Conservation (phyloP, 2,113 vertebrate species). For the Beaufortia kweichowensis region DNA sequence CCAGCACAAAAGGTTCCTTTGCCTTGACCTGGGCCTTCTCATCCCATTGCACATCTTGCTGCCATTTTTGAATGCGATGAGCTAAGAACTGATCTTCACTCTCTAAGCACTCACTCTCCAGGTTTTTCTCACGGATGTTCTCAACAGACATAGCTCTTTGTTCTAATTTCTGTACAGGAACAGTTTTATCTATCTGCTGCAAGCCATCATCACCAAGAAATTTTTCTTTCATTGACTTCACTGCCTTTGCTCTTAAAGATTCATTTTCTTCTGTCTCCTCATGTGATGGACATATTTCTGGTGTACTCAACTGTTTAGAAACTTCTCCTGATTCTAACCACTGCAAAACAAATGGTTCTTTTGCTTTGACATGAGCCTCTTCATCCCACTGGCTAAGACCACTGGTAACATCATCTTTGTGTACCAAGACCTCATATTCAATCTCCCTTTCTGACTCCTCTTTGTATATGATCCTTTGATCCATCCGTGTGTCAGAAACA, state of each 20-base stretch:
- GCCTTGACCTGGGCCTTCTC: constrained; percentile 39
- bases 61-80: constrained; percentile 69
- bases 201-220: constrained; percentile 54
- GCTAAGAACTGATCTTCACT: constrained; percentile 71
- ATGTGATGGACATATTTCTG: constrained; percentile 29
- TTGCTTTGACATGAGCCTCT: constrained; percentile 38
- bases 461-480: constrained; percentile 37
- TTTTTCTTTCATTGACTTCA: constrained; percentile 51
- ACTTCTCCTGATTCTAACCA: constrained; percentile 52
- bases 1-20: constrained; percentile 53
- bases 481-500: constrained; percentile 21
- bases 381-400: constrained; percentile 37
- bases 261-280: constrained; percentile 43
- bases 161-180: constrained; percentile 43
- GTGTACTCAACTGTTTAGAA: constrained; percentile 6
- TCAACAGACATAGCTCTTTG: constrained; percentile 58
- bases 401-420: constrained; percentile 20
- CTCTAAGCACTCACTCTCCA: constrained; percentile 64
- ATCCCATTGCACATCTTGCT: constrained; percentile 61
- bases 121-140: constrained; percentile 64
- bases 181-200: constrained; percentile 36
- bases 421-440: constrained; percentile 44
- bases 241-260: constrained; percentile 54
- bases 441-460: constrained; percentile 45
- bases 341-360: constrained; percentile 55